These are phyloP conservation scores for Druon quercuslanigerum DNA, from an alignment of 1,140 invertebrate genomes.

Conservation along the genomic window DNA sequence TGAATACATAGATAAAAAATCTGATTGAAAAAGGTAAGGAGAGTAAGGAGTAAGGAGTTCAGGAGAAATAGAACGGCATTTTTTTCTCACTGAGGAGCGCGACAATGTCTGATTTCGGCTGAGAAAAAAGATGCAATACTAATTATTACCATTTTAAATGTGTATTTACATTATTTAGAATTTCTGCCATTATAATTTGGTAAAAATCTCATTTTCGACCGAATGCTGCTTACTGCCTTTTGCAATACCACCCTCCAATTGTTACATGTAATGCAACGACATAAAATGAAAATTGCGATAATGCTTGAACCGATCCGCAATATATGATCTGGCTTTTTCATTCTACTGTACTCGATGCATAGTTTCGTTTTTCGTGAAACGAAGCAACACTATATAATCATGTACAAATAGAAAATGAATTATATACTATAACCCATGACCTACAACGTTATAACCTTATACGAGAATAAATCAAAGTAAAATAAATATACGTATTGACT, in stretches of 20 bases:
- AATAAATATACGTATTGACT: constrained; percentile 27
- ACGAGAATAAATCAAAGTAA: constrained; percentile 15
- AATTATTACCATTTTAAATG: no score
- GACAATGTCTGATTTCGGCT: no score
- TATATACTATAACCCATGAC: constrained; percentile 17
- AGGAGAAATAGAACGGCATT: no score
- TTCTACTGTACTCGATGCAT: neutral
- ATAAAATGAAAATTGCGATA: neutral
- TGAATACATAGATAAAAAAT: no score
- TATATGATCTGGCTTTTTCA: constrained; percentile 5
- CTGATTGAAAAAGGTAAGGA: no score
- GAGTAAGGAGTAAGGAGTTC: no score
- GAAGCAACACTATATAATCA: neutral
- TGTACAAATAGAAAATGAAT: constrained; percentile 2
- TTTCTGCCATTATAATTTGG: no score
- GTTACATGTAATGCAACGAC: neutral
- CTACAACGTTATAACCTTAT: constrained; percentile 24
- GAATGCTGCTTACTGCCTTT: no score
- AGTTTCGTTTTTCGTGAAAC: neutral
- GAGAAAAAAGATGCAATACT: no score
- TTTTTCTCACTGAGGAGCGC: no score
- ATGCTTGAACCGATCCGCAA: constrained; percentile 1
- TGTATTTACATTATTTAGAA: no score
- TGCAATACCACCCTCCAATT: neutral
- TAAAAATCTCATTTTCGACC: no score